A percentile compares a stretch with the other conserved stretches of the same genome.
Evolutionary conservation across 1,140 invertebrate species (phyloP).

Genomic region (Trichonephila clavata): DNA sequence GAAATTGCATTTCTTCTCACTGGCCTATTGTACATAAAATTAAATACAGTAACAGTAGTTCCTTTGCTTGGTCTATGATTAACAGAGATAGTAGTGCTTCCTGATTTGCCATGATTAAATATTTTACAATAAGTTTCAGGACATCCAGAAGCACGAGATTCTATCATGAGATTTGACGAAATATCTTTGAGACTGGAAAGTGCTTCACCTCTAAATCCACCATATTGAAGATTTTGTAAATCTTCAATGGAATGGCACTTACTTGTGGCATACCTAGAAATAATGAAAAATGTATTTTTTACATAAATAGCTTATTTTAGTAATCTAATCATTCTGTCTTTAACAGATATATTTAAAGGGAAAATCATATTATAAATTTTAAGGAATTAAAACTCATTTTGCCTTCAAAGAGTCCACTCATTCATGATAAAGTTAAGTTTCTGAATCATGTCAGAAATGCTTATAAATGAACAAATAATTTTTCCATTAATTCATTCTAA

Average conservation of each 20-base stretch:
- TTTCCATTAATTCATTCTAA: too few relatives aligned
- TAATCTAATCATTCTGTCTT: too few relatives aligned
- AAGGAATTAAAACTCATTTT: too few relatives aligned
- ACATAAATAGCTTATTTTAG: background rate
- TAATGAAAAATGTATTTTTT: conserved; percentile 15
- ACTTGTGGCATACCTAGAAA: conserved; percentile 84
- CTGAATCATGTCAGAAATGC: too few relatives aligned
- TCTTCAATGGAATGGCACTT: conserved; percentile 83
- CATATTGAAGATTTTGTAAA: conserved; percentile 82
- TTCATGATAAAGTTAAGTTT: too few relatives aligned
- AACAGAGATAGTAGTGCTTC: conserved; percentile 79
- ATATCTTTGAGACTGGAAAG: conserved; percentile 84
- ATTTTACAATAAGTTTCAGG: conserved; percentile 82
- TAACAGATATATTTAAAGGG: too few relatives aligned
- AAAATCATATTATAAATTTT: too few relatives aligned
- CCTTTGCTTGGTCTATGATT: conserved; percentile 83
- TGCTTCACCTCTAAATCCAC: conserved; percentile 86
- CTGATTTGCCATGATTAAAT: conserved; percentile 81
- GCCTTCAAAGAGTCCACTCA: too few relatives aligned
- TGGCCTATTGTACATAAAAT: conserved; percentile 85
- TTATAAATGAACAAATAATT: too few relatives aligned
- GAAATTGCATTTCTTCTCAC: conserved; percentile 84
- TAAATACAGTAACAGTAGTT: conserved; percentile 85
- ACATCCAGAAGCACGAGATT: conserved; percentile 81
- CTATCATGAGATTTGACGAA: conserved; percentile 83